Base-by-base conservation (phyloP, 2,113 vertebrate species). In the Alexandromys fortis region DNA sequence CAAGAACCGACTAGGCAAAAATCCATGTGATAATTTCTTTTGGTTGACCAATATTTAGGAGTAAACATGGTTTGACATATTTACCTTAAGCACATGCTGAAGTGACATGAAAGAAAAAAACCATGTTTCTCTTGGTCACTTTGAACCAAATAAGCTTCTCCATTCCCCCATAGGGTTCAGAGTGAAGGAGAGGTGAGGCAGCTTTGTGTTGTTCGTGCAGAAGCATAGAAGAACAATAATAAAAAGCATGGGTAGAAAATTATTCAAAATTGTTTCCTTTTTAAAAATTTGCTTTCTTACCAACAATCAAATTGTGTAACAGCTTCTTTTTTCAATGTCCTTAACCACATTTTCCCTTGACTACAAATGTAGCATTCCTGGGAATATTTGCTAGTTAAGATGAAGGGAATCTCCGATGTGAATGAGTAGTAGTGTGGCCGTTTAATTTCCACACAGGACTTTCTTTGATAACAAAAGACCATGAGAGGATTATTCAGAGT, bases 401-500 rank as follows among this genome's bases (percentile, higher is more conserved):
- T 90, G 77, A 19, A 94, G 61, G 45, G 88, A 72, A 94, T 91
- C 77, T 94, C 76, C 95, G 61, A 49, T 49, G 52, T 45, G 26
- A 61, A 75, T 93, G 55, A 73, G 89, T 79, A 92, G 89, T 79
- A 92, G 26, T 26, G 1, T 2, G 75, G 63, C 86, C 2, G 49
- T 88, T 89, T 91, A 95, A 73, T 92, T 92, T 94, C 67, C 79
- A 96, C 96, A 96, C 77, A 90, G 91, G 24, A 2, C 72, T 42
- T 73, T 90, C 68, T 61, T n/a, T 94, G 95, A 28, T 94, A 86
- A 45, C 63, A 97, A 79, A 97, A 93, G 88, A 77, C 19, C 91
- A 67, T 77, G 83, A 94, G 63, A 97, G 95, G 52, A 97, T 97
- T 97, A 97, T 58, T 70, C 10, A 61, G 65, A 95, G 85, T 95